Evolutionary conservation across 2,888 invertebrate species (phyloP).

Genomic region (Eupithecia pulchellata): DNA sequence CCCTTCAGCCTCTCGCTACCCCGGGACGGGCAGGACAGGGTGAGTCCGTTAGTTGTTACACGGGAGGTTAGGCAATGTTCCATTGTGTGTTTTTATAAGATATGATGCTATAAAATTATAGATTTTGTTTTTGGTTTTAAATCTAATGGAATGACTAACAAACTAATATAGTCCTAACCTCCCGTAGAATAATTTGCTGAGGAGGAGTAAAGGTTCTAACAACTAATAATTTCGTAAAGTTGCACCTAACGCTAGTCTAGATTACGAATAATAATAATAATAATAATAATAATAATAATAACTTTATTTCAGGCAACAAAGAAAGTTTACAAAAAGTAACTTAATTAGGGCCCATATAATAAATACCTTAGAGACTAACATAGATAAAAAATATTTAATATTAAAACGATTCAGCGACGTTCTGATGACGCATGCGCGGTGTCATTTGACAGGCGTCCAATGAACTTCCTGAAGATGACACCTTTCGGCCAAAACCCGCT

Average conservation of each 20-base stretch:
- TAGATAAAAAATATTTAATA: too few relatives aligned
- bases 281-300: too few relatives aligned
- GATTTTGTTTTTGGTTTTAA: neutral
- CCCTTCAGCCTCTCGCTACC: constrained; percentile 92
- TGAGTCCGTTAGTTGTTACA: constrained; percentile 57
- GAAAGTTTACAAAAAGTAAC: too few relatives aligned
- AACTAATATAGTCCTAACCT: constrained; percentile 65
- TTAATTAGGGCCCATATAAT: too few relatives aligned
- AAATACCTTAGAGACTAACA: too few relatives aligned
- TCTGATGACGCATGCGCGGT: too few relatives aligned
- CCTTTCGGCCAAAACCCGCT: too few relatives aligned
- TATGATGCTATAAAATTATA: neutral
- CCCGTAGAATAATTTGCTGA: constrained; percentile 67
- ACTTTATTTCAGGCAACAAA: too few relatives aligned
- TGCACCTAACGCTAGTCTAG: constrained; percentile 28
- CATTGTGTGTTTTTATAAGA: constrained; percentile 14
- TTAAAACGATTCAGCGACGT: too few relatives aligned
- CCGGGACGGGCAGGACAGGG: constrained; percentile 83
- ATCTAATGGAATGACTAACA: constrained; percentile 61
- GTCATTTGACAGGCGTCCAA: too few relatives aligned
- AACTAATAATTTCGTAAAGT: constrained; percentile 39
- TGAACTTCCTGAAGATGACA: too few relatives aligned
- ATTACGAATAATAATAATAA: too few relatives aligned
- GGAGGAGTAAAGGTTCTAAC: constrained; percentile 73
- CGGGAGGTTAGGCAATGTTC: constrained; percentile 68